Percentiles rank a stretch among this genome's conserved stretches.
These are phyloP conservation scores for Falcaria lacertinaria DNA, from an alignment of 2,888 invertebrate species.

Conservation along the genomic window DNA sequence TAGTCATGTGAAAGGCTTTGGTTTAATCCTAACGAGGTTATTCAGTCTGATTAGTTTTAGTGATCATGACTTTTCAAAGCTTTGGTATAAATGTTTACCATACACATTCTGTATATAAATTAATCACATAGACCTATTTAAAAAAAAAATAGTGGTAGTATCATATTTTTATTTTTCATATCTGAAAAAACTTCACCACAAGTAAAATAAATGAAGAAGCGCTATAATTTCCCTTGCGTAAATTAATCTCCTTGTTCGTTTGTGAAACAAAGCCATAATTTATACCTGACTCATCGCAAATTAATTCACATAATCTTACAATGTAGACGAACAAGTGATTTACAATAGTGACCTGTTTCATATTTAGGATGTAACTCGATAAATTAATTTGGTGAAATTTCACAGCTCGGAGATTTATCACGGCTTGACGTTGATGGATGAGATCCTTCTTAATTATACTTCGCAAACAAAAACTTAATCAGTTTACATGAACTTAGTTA, in stretches of 20 bases:
- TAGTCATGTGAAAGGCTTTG: neutral
- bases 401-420: conserved; percentile 28
- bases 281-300: neutral
- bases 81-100: conserved; percentile 2
- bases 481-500: neutral
- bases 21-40: conserved; percentile 3
- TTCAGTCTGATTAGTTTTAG: conserved; percentile 2
- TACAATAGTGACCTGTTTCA: neutral
- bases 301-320: neutral
- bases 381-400: conserved; percentile 17
- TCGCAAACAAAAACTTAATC: conserved; percentile 10
- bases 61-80: conserved; percentile 8
- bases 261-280: no score
- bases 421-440: conserved; percentile 33
- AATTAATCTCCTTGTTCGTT: no score
- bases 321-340: neutral
- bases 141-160: no score
- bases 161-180: no score
- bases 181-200: no score
- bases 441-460: conserved; percentile 21
- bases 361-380: conserved; percentile 11
- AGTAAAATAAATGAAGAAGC: no score
- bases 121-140: no score
- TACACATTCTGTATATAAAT: neutral
- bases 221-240: no score